These are phyloP conservation scores for Campoplex capitator DNA, from an alignment of 2,888 invertebrate species.

Conservation along the genomic window DNA sequence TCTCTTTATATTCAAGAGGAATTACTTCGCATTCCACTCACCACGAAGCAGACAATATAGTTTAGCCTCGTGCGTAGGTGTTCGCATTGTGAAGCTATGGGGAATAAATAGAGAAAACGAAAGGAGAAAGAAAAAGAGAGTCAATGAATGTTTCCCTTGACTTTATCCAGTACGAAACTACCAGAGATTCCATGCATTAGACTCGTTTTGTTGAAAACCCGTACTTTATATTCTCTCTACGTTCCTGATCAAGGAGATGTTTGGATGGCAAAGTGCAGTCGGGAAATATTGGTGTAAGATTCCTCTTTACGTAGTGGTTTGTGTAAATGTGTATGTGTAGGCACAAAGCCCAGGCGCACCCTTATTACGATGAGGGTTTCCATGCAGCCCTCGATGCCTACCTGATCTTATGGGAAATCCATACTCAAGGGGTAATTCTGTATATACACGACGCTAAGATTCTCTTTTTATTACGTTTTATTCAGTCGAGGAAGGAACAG, in stretches of 20 bases:
- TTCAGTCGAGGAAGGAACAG: neutral
- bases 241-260: conserved; percentile 13
- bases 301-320: conserved; percentile 1
- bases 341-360: conserved; percentile 73
- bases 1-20: neutral
- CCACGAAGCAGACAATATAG: neutral
- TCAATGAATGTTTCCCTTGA: conserved; percentile 11
- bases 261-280: neutral
- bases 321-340: neutral
- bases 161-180: conserved; percentile 12
- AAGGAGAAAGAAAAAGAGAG: neutral
- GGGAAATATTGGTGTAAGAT: conserved; percentile 28
- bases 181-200: conserved; percentile 48
- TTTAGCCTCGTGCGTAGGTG: conserved; percentile 12
- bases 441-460: conserved; percentile 1
- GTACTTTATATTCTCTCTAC: conserved; percentile 34
- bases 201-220: conserved; percentile 52
- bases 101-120: neutral
- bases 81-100: neutral
- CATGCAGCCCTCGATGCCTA: conserved; percentile 78
- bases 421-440: conserved; percentile 70
- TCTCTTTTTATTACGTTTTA: conserved; percentile 1
- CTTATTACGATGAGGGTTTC: conserved; percentile 79
- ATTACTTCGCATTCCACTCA: neutral
- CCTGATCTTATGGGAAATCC: conserved; percentile 84